These are phyloP conservation scores for Brachyrhaphis roseni DNA, from an alignment of 2,797 vertebrate genomes.

Conservation along the genomic window DNA sequence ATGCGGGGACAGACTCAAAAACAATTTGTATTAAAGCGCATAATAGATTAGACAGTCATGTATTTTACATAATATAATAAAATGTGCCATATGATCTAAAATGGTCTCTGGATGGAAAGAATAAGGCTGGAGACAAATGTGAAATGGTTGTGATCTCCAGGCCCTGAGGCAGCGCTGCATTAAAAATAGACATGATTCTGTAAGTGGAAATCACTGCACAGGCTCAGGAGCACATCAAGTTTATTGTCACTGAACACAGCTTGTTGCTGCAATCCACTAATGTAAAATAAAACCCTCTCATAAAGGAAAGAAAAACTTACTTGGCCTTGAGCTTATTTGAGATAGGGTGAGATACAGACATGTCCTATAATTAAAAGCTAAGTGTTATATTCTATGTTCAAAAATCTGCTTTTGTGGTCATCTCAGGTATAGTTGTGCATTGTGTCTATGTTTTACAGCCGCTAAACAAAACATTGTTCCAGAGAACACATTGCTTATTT, in stretches of 20 bases:
- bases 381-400: neutral
- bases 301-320: neutral
- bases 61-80: neutral
- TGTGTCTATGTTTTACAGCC: neutral
- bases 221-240: neutral
- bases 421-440: neutral
- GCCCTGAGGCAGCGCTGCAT: conserved; percentile 2
- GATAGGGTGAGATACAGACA: neutral
- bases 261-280: conserved; percentile 4
- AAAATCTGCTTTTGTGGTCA: neutral
- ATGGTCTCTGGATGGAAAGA: neutral
- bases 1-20: neutral
- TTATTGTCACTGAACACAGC: neutral
- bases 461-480: neutral
- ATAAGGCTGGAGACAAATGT: conserved; percentile 6
- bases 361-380: too few relatives aligned
- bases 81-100: neutral
- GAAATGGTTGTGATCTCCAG: conserved; percentile 6
- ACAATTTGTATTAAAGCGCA: neutral
- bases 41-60: neutral
- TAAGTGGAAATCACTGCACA: conserved; percentile 12
- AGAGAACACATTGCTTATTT: neutral
- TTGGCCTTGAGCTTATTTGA: neutral
- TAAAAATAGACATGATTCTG: conserved; percentile 14
- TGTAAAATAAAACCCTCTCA: neutral